These are phyloP conservation scores for Aspidoscelis tigris DNA, from an alignment of 2,113 vertebrate genomes.

Conservation along the genomic window DNA sequence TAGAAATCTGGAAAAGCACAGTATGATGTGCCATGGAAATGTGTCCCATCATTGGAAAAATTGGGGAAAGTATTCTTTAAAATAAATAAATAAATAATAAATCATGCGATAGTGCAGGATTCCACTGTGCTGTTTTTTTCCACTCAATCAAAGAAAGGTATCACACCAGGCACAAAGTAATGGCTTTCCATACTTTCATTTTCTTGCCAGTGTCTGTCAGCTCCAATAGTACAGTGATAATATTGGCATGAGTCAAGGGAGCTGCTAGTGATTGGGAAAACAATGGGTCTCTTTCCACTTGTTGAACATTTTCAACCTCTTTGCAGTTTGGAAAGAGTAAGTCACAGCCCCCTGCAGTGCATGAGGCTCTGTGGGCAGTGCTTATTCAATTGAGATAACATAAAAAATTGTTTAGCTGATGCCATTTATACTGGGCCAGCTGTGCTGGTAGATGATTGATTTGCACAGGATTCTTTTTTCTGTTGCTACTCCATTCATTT, in stretches of 20 bases:
- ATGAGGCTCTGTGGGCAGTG: background rate
- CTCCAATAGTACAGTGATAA: constrained; percentile 32
- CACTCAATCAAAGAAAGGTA: constrained; percentile 25
- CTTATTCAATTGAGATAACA: constrained; percentile 20
- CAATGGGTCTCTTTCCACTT: constrained; percentile 32
- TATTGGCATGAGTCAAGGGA: constrained; percentile 37
- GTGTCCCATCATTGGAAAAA: constrained; percentile 6
- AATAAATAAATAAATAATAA: background rate
- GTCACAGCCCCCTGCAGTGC: constrained; percentile 16
- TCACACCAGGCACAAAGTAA: constrained; percentile 25
- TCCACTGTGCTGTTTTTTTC: constrained; percentile 2
- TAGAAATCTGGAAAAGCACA: constrained; percentile 4
- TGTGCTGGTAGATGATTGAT: constrained; percentile 7
- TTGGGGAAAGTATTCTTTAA: background rate
- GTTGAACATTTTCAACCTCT: constrained; percentile 25
- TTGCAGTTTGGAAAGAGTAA: constrained; percentile 40
- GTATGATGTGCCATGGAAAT: constrained; percentile 16
- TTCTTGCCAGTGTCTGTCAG: constrained; percentile 41
- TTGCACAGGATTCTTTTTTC: background rate
- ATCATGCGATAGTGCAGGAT: background rate
- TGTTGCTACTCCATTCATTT: background rate
- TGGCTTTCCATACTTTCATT: constrained; percentile 30
- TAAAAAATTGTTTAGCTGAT: constrained; percentile 34
- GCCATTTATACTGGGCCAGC: constrained; percentile 8
- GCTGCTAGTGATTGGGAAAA: constrained; percentile 31